A percentile compares a stretch with the other conserved stretches of the same genome.
Evolutionary conservation across 1,140 invertebrate species (phyloP).

Genomic region (Drosophila biarmipes): DNA sequence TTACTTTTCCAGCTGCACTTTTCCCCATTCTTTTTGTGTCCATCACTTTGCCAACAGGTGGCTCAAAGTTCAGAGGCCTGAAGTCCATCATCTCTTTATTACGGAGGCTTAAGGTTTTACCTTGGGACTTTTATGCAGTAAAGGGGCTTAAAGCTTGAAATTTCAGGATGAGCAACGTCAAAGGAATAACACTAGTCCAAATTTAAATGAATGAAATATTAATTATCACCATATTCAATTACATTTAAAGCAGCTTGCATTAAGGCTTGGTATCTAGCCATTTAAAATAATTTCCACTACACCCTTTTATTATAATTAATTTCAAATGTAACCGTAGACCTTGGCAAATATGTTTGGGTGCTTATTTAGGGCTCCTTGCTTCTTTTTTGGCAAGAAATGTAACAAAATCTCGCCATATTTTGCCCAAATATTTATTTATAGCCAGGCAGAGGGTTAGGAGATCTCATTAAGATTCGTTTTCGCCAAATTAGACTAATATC

Average conservation of each 20-base stretch:
- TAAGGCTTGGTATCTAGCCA: too few relatives aligned
- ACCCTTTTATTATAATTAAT: background rate
- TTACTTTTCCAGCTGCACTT: slow-evolving; percentile 36
- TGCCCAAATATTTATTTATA: background rate
- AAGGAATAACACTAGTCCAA: background rate
- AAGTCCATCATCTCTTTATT: slow-evolving; percentile 19
- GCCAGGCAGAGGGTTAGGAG: too few relatives aligned
- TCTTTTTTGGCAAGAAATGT: background rate
- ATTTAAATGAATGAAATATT: too few relatives aligned
- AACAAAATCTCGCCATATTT: background rate
- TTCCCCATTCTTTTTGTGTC: background rate
- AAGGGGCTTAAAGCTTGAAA: background rate
- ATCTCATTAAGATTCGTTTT: background rate
- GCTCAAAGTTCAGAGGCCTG: slow-evolving; percentile 23
- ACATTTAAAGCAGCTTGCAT: too few relatives aligned
- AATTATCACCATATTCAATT: too few relatives aligned
- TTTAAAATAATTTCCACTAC: too few relatives aligned
- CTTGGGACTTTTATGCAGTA: background rate
- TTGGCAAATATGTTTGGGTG: background rate
- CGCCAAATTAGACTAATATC: slow-evolving; percentile 9
- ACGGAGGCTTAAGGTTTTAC: slow-evolving; percentile 26
- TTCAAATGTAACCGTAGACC: background rate
- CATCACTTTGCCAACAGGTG: slow-evolving; percentile 23
- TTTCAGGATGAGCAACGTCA: background rate
- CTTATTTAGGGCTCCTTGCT: background rate